Percentiles rank a stretch among this genome's conserved stretches.
Conservation (phyloP, 2,888 invertebrate species). For the Leptinotarsa juncta region DNA sequence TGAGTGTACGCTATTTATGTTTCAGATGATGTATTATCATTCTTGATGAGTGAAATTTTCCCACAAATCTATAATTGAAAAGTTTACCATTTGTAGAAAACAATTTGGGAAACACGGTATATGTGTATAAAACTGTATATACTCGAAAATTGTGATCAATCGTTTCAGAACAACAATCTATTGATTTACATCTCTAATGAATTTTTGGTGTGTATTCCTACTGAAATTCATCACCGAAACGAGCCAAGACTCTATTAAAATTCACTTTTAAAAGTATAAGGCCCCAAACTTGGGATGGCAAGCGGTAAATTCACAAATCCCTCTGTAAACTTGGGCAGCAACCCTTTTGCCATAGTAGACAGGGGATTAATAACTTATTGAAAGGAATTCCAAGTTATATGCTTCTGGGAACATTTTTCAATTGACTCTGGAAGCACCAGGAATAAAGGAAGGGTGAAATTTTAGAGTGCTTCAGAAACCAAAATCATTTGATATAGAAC, state of each 20-base stretch:
- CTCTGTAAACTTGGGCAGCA: conserved; percentile 58
- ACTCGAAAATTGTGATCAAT: too few species aligned
- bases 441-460: neutral
- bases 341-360: conserved; percentile 54
- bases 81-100: too few species aligned
- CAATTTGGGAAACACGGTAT: too few species aligned
- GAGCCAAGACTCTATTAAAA: conserved; percentile 4
- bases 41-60: too few species aligned
- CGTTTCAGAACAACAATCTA: neutral
- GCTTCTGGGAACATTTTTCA: conserved; percentile 32
- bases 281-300: conserved; percentile 3
- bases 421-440: conserved; percentile 26
- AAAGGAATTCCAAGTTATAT: conserved; percentile 38
- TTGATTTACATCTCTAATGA: neutral
- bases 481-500: neutral
- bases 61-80: too few species aligned
- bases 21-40: too few species aligned
- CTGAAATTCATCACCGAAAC: conserved; percentile 1
- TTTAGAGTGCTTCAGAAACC: neutral
- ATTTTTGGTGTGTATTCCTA: neutral
- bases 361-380: conserved; percentile 61
- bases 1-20: too few species aligned
- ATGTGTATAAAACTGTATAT: too few species aligned
- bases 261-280: conserved; percentile 14
- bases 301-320: conserved; percentile 54